A percentile compares a stretch with the other conserved stretches of the same genome.
phyloP scores from a whole-genome alignment of 2,797 vertebrate genomes.

The Aphelocoma californica region DNA sequence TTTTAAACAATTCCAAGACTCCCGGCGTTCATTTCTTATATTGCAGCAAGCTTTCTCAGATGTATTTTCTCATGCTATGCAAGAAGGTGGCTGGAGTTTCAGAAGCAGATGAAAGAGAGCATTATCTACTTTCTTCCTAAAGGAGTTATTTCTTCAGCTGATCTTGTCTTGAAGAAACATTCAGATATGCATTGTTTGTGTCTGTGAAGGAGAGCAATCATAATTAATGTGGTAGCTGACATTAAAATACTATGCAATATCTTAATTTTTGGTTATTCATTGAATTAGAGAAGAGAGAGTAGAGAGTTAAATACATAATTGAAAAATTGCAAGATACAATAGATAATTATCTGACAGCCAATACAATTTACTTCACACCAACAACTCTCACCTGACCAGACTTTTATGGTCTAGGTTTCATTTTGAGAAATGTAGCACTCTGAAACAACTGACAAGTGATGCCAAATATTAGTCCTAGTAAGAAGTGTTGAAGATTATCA shows the following conservation, averaged over 20 bases:
- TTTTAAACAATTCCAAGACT: constrained; percentile 18
- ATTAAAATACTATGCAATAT: background rate
- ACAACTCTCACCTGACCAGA: background rate
- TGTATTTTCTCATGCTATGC: background rate
- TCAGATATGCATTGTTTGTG: background rate
- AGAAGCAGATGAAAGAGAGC: background rate
- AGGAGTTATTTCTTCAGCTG: background rate
- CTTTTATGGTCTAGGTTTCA: background rate
- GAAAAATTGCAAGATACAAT: background rate
- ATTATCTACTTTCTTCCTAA: background rate
- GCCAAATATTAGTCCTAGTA: background rate
- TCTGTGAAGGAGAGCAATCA: background rate
- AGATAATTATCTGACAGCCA: background rate
- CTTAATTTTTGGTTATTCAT: background rate
- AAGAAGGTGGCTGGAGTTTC: background rate
- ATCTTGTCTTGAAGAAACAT: background rate
- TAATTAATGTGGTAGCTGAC: background rate
- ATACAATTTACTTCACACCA: background rate
- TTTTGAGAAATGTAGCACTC: background rate
- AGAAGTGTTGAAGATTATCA: background rate
- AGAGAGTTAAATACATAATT: background rate
- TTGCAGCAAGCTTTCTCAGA: background rate
- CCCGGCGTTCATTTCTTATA: background rate
- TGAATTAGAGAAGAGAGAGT: background rate
- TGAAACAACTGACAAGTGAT: background rate